Conservation (phyloP, 2,888 invertebrate genomes). For the Epiblema foenella region DNA sequence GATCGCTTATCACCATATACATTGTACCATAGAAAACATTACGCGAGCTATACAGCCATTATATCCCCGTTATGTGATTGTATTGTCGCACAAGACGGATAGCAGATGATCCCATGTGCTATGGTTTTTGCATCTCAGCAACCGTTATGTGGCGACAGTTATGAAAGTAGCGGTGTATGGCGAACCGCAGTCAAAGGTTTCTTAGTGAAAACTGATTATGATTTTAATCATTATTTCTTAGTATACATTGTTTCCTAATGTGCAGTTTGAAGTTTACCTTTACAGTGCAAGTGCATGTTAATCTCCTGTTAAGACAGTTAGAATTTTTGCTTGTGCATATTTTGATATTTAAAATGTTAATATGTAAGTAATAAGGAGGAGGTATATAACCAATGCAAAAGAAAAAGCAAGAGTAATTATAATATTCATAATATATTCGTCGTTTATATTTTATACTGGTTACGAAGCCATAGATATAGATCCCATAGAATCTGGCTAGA, state of each 20-base stretch:
- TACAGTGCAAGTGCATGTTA: neutral
- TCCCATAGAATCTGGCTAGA: neutral
- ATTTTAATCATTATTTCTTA: neutral
- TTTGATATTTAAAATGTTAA: too few relatives aligned
- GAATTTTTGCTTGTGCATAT: neutral
- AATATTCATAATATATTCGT: too few relatives aligned
- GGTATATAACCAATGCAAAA: too few relatives aligned
- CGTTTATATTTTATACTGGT: too few relatives aligned
- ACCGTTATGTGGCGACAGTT: conserved; percentile 43
- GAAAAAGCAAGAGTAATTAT: too few relatives aligned
- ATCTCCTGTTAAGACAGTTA: neutral
- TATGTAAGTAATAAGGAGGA: neutral
- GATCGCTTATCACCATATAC: neutral
- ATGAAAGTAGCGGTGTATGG: conserved; percentile 30
- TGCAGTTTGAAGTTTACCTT: too few relatives aligned
- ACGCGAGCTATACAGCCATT: conserved; percentile 30
- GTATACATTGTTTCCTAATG: neutral
- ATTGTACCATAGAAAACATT: neutral
- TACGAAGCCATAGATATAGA: too few relatives aligned
- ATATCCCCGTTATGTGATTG: conserved; percentile 45
- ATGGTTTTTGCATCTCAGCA: conserved; percentile 57
- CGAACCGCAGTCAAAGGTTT: conserved; percentile 38
- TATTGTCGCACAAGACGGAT: conserved; percentile 51
- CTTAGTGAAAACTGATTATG: conserved; percentile 7
- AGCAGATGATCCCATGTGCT: conserved; percentile 47